Conservation (phyloP, 2,888 invertebrate species). For the Girardia tigrina region DNA sequence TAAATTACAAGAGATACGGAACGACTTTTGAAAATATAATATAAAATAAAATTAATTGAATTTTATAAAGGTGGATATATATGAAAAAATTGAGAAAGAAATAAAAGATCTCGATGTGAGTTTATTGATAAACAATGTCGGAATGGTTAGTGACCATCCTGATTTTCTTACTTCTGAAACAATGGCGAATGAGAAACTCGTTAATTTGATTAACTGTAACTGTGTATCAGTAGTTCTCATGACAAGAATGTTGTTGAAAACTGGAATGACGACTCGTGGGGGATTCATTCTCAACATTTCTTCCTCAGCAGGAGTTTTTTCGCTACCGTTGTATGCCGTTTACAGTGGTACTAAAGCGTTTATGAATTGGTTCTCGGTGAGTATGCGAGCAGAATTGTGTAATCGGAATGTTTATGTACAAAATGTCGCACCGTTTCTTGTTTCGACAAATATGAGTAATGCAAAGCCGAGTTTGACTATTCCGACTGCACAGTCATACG, state of each 20-base stretch:
- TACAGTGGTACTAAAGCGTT: neutral
- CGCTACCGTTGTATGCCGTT: neutral
- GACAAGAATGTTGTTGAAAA: neutral
- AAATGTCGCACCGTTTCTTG: neutral
- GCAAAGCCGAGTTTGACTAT: neutral
- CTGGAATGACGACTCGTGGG: neutral
- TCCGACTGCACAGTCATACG: neutral
- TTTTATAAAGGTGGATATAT: neutral
- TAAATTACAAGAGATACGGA: no score
- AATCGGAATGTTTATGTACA: neutral
- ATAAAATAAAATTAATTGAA: no score
- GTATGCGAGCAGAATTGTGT: neutral
- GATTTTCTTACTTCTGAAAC: neutral
- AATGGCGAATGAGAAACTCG: neutral
- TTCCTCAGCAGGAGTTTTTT: neutral
- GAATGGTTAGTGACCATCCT: neutral
- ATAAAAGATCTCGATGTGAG: neutral
- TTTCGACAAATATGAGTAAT: neutral
- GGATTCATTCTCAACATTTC: neutral
- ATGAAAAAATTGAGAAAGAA: neutral
- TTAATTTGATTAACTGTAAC: neutral
- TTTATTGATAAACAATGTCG: constrained; percentile 1
- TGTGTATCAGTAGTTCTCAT: neutral
- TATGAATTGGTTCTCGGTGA: neutral
- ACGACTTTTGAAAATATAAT: no score